These are phyloP conservation scores for Tonatia bakeri DNA, from an alignment of 2,113 vertebrate genomes.

Conservation along the genomic window DNA sequence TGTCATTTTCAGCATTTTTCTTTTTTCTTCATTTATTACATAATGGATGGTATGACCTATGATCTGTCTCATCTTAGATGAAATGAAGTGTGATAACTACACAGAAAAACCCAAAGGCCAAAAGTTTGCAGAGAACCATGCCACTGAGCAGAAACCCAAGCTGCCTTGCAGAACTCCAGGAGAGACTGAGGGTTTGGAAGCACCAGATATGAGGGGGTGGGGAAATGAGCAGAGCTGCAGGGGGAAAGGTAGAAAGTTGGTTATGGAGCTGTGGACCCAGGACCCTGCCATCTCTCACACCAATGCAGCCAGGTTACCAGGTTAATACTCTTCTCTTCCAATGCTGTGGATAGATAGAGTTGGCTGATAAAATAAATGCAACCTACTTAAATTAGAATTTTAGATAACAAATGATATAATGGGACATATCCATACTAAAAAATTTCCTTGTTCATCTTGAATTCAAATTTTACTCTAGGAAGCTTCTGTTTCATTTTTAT, in stretches of 20 bases:
- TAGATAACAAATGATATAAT: neutral
- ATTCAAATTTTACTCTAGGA: neutral
- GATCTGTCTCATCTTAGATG: neutral
- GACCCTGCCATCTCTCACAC: too few species aligned
- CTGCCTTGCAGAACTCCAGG: neutral
- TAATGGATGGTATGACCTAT: neutral
- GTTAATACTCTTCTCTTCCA: neutral
- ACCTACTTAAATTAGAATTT: neutral
- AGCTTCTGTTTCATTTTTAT: neutral
- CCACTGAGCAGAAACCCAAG: neutral
- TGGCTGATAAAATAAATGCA: neutral
- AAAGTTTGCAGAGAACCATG: neutral
- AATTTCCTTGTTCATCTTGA: neutral
- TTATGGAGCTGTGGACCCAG: neutral
- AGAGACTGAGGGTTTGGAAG: neutral
- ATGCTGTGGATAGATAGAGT: neutral
- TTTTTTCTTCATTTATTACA: neutral
- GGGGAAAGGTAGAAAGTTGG: rapidly evolving
- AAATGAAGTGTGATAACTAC: neutral
- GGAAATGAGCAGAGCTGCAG: neutral
- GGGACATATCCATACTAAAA: neutral
- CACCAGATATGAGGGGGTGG: rapidly evolving
- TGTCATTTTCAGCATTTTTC: neutral
- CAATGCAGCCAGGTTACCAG: neutral
- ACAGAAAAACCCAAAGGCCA: neutral